Conservation (phyloP, 2,888 invertebrate species). For the Zeuzera pyrina region DNA sequence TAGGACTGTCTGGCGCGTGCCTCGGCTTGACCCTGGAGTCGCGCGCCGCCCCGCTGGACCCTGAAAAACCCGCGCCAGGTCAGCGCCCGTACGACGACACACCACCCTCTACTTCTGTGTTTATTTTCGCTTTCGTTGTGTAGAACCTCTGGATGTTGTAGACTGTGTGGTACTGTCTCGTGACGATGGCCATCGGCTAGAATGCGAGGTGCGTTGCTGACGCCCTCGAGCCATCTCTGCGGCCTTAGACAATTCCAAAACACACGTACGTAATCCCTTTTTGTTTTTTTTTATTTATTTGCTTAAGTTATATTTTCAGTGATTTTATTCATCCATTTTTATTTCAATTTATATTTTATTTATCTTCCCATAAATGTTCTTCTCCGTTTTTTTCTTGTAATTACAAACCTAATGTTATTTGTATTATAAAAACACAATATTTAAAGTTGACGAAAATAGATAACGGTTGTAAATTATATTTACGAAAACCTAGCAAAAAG, state of each 20-base stretch:
- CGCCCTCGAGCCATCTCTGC: slow-evolving; percentile 67
- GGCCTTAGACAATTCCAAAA: slow-evolving; percentile 64
- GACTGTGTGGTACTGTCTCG: slow-evolving; percentile 67
- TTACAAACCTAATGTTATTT: no score
- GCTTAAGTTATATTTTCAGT: no score
- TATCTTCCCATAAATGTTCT: slow-evolving; percentile 14
- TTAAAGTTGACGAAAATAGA: no score
- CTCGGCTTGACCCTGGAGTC: slow-evolving; percentile 70
- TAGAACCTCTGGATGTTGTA: slow-evolving; percentile 66
- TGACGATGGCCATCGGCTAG: slow-evolving; percentile 71
- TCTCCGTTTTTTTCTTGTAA: no score
- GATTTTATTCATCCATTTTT: slow-evolving; percentile 20
- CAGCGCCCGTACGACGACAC: slow-evolving; percentile 64
- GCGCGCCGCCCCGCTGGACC: slow-evolving; percentile 62
- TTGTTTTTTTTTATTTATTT: slow-evolving; percentile 44
- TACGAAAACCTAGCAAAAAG: no score
- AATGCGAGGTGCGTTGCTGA: slow-evolving; percentile 72
- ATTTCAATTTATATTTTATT: slow-evolving; percentile 17
- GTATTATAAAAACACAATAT: no score
- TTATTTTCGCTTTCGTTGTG: slow-evolving; percentile 73
- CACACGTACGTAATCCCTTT: slow-evolving; percentile 65
- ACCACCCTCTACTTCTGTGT: slow-evolving; percentile 64
- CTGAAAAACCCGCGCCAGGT: slow-evolving; percentile 68
- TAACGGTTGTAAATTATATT: no score
- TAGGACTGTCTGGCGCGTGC: slow-evolving; percentile 71